Percentiles rank a stretch among this genome's conserved stretches.
Conservation (phyloP, 2,888 invertebrate species). For the Ophraella communa region DNA sequence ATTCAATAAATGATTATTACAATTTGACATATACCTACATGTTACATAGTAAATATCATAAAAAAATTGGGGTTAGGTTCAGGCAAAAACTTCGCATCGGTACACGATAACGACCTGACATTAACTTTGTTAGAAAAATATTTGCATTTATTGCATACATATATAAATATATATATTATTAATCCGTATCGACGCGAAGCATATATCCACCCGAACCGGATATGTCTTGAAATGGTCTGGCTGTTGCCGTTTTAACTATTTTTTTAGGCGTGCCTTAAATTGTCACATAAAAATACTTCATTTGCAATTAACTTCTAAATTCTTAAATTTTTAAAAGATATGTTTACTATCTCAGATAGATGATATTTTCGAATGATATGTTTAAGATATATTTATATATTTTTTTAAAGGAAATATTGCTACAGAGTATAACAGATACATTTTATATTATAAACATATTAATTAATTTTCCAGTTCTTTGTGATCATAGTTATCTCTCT, state of each 20-base stretch:
- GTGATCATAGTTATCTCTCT: too few species aligned
- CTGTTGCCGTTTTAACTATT: constrained; percentile 44
- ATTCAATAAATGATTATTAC: constrained; percentile 41
- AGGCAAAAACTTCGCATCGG: constrained; percentile 55
- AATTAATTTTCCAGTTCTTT: neutral
- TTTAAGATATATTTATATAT: constrained; percentile 34
- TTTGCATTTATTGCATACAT: constrained; percentile 49
- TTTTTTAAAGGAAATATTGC: constrained; percentile 33
- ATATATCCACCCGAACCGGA: constrained; percentile 53
- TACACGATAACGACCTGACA: constrained; percentile 61
- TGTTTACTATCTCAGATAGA: constrained; percentile 48
- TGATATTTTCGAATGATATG: constrained; percentile 43
- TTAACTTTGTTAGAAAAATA: constrained; percentile 58
- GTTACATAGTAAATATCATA: constrained; percentile 55
- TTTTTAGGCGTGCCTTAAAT: constrained; percentile 51
- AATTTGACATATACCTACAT: constrained; percentile 43
- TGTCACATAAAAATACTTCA: constrained; percentile 56
- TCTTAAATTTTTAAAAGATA: constrained; percentile 41
- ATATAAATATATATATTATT: too few species aligned
- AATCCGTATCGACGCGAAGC: constrained; percentile 57
- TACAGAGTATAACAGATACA: neutral
- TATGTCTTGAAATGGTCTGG: constrained; percentile 62
- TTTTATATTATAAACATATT: neutral
- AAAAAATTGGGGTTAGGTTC: constrained; percentile 56
- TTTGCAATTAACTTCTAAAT: constrained; percentile 41